Conservation (phyloP, 92 coral and sea anemone species). For the Palythoa grandis region DNA sequence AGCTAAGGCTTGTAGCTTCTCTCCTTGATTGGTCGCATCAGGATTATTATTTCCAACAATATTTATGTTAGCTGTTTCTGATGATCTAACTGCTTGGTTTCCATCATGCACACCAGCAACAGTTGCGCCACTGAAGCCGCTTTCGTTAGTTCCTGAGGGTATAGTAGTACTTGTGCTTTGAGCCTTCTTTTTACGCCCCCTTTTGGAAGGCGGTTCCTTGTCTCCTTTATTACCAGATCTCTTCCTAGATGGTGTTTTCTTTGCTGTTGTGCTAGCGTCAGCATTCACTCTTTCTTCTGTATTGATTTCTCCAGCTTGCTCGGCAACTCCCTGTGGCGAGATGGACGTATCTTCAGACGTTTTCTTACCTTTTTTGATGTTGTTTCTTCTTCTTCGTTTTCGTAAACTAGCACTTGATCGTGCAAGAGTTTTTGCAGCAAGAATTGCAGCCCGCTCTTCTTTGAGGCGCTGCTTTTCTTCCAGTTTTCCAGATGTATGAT, state of each 20-base stretch:
- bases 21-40: background rate
- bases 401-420: conserved; percentile 17
- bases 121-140: background rate
- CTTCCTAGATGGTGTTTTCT: background rate
- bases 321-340: background rate
- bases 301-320: background rate
- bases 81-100: background rate
- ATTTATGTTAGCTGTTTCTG: background rate
- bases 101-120: background rate
- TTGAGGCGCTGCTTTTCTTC: conserved; percentile 35
- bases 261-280: background rate
- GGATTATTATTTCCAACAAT: background rate
- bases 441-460: conserved; percentile 38
- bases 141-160: background rate
- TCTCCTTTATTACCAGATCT: background rate
- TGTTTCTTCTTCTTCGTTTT: conserved; percentile 1
- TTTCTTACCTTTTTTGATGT: background rate
- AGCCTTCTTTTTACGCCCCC: conserved; percentile 1
- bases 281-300: background rate
- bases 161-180: background rate
- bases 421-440: conserved; percentile 35
- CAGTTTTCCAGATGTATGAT: conserved; percentile 33
- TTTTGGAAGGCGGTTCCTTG: background rate
- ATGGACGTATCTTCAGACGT: background rate
- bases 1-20: conserved; percentile 22